These are phyloP conservation scores for Cavia porcellus DNA, from an alignment of 2,113 vertebrate species.

Conservation along the genomic window DNA sequence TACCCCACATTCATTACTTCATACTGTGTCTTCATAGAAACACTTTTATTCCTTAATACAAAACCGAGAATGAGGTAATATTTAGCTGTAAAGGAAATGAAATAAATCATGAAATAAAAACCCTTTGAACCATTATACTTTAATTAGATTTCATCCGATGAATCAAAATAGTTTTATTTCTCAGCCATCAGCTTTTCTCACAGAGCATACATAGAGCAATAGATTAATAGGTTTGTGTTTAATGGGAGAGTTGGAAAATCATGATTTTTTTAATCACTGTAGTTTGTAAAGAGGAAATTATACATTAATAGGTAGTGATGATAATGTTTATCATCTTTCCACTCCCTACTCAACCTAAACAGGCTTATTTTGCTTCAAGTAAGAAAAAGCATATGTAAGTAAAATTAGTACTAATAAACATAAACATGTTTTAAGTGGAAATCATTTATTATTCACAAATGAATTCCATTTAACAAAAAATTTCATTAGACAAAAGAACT, in stretches of 20 bases:
- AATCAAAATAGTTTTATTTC: slow-evolving; percentile 6
- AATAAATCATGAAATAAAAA: slow-evolving; percentile 10
- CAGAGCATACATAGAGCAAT: slow-evolving; percentile 7
- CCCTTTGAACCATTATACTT: slow-evolving; percentile 30
- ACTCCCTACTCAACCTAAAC: not conserved
- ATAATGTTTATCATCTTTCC: slow-evolving; percentile 1
- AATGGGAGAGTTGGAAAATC: slow-evolving; percentile 51
- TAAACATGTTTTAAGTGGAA: not conserved
- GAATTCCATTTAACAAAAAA: not conserved
- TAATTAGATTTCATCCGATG: not conserved
- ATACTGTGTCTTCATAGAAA: not conserved
- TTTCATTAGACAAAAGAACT: not conserved
- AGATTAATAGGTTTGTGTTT: slow-evolving; percentile 56
- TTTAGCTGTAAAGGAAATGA: slow-evolving; percentile 29
- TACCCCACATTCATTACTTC: not conserved
- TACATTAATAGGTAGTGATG: not conserved
- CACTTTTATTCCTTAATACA: not conserved
- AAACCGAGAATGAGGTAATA: slow-evolving; percentile 32
- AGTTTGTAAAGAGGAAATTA: slow-evolving; percentile 18
- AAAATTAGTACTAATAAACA: not conserved
- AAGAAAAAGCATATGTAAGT: not conserved
- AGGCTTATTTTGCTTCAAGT: slow-evolving; percentile 6
- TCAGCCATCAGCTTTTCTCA: slow-evolving; percentile 25
- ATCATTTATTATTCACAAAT: not conserved
- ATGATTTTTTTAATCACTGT: slow-evolving; percentile 50